These are phyloP conservation scores for Neotragus pygmaeus DNA, from an alignment of 2,113 vertebrate genomes.

Conservation along the genomic window DNA sequence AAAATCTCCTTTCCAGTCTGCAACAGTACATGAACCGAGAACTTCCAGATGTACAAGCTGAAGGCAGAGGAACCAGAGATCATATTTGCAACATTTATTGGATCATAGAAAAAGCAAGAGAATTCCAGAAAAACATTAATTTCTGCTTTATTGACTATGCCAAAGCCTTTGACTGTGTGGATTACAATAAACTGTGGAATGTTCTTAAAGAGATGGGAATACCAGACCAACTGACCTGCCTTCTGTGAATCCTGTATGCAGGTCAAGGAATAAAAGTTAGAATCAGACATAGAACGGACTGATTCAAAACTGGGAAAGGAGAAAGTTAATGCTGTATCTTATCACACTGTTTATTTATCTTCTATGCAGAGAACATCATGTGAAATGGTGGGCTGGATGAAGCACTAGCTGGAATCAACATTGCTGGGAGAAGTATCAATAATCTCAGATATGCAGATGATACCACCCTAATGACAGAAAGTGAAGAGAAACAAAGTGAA, in stretches of 20 bases:
- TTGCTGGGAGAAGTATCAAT: background rate
- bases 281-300: background rate
- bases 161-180: background rate
- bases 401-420: background rate
- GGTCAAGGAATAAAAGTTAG: background rate
- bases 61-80: too few species aligned
- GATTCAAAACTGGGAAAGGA: background rate
- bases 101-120: background rate
- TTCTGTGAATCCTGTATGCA: background rate
- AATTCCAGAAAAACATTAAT: background rate
- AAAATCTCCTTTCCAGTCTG: background rate
- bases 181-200: background rate
- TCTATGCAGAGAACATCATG: background rate
- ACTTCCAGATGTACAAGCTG: too few species aligned
- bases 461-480: background rate
- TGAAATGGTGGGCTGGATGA: background rate
- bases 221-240: background rate
- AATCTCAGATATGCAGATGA: background rate
- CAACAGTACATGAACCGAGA: background rate
- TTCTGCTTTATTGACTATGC: background rate
- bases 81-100: background rate
- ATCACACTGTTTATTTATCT: background rate
- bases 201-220: background rate
- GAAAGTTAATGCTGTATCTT: background rate
- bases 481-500: background rate